phyloP scores from a whole-genome alignment of 1,140 invertebrate species.

The Macrosteles quadrilineatus region DNA sequence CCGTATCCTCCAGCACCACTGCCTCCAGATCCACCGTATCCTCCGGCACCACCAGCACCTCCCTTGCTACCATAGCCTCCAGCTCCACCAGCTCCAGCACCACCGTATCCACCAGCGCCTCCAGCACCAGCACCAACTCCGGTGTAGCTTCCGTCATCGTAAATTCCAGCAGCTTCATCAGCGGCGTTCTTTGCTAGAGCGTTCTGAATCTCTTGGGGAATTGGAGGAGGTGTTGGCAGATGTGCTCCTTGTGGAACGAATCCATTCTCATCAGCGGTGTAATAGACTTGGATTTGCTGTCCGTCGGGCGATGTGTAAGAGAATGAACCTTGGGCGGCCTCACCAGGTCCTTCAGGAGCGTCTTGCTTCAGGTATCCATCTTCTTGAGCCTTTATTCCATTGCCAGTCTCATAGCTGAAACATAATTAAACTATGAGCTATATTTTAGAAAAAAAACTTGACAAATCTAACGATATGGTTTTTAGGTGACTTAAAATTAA shows the following conservation, averaged over 20 bases:
- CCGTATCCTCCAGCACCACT: background rate
- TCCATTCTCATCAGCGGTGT: slow-evolving; percentile 37
- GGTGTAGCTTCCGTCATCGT: slow-evolving; percentile 38
- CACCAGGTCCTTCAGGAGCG: slow-evolving; percentile 49
- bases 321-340: slow-evolving; percentile 61
- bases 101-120: background rate
- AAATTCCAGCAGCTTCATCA: slow-evolving; percentile 41
- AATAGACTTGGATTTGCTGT: slow-evolving; percentile 15
- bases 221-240: slow-evolving; percentile 38
- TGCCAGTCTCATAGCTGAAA: slow-evolving; percentile 75
- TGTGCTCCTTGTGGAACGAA: slow-evolving; percentile 35
- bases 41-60: slow-evolving; percentile 7
- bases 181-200: slow-evolving; percentile 37
- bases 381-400: slow-evolving; percentile 68
- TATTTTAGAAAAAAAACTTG: too few species aligned
- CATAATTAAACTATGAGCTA: too few species aligned
- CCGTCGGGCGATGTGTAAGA: slow-evolving; percentile 57
- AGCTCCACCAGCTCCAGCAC: background rate
- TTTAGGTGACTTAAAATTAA: too few species aligned
- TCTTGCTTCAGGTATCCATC: slow-evolving; percentile 59
- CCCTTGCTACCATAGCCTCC: background rate
- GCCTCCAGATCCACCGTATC: background rate
- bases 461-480: too few species aligned
- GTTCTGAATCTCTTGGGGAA: slow-evolving; percentile 38
- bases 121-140: slow-evolving; percentile 28